Evolutionary conservation across 2,797 vertebrate genomes (phyloP).

Genomic region (Chaunax sp.): DNA sequence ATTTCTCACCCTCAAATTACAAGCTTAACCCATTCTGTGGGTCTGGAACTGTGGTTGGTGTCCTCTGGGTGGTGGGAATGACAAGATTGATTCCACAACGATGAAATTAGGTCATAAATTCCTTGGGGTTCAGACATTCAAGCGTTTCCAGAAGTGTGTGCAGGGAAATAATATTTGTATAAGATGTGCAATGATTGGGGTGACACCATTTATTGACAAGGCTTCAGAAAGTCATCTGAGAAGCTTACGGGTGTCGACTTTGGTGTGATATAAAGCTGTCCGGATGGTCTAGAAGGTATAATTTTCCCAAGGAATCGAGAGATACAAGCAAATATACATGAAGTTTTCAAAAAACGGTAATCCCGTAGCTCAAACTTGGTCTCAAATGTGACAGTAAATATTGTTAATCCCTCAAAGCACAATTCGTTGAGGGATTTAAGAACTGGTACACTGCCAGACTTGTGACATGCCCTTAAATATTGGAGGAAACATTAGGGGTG

Average conservation of each 20-base stretch:
- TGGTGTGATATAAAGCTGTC: constrained; percentile 69
- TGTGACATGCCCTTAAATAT: constrained; percentile 78
- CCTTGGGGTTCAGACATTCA: constrained; percentile 61
- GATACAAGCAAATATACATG: constrained; percentile 56
- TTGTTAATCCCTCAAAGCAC: constrained; percentile 76
- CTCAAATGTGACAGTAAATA: constrained; percentile 78
- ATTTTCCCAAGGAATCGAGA: constrained; percentile 61
- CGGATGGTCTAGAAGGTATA: constrained; percentile 46
- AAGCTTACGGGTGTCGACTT: constrained; percentile 74
- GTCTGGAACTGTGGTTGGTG: constrained; percentile 38
- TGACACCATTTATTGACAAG: constrained; percentile 69
- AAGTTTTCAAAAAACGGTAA: constrained; percentile 53
- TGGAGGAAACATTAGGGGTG: constrained; percentile 68
- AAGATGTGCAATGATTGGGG: constrained; percentile 50
- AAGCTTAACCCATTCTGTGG: constrained; percentile 47
- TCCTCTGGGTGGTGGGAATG: constrained; percentile 64
- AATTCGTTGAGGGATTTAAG: constrained; percentile 71
- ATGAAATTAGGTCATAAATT: constrained; percentile 69
- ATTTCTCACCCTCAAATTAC: constrained; percentile 59
- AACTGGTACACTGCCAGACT: constrained; percentile 71
- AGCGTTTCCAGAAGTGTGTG: constrained; percentile 42
- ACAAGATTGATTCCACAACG: constrained; percentile 66
- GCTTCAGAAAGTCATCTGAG: constrained; percentile 68
- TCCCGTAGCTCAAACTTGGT: constrained; percentile 64
- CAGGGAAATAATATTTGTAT: constrained; percentile 49